A percentile compares a stretch with the other conserved stretches of the same genome.
Conservation (phyloP, 1,140 invertebrate genomes). For the Diplogasteroides magnus region DNA sequence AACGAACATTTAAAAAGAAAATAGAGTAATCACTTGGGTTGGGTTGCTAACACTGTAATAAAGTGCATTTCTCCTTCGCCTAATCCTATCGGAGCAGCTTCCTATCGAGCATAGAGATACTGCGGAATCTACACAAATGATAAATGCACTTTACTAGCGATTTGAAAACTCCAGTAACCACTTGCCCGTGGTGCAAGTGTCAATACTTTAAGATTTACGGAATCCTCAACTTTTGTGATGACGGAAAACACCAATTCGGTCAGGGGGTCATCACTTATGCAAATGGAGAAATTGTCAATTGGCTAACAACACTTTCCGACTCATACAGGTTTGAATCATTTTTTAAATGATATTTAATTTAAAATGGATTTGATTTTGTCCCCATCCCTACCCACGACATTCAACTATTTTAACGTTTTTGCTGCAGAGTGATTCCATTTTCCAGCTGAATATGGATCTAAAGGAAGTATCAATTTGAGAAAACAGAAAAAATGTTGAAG, state of each 20-base stretch:
- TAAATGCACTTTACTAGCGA: too few species aligned
- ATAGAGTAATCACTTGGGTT: too few species aligned
- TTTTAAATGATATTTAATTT: too few species aligned
- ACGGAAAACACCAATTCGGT: constrained; percentile 90
- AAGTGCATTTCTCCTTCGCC: too few species aligned
- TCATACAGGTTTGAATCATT: constrained; percentile 77
- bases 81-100: too few species aligned
- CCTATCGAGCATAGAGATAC: too few species aligned
- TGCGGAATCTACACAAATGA: too few species aligned
- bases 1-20: neutral
- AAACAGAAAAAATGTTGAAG: constrained; percentile 24
- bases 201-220: constrained; percentile 60
- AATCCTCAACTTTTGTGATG: constrained; percentile 88
- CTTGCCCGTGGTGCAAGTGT: neutral
- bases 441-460: too few species aligned
- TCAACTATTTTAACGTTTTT: neutral
- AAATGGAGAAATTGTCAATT: constrained; percentile 81
- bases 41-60: too few species aligned
- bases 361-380: neutral
- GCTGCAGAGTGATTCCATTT: too few species aligned
- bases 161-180: too few species aligned
- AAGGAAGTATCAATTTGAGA: neutral
- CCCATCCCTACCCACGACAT: neutral
- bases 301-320: constrained; percentile 91
- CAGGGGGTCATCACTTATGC: constrained; percentile 97